Evolutionary conservation across 2,113 vertebrate species (phyloP).

Genomic region (Zonotrichia leucophrys): DNA sequence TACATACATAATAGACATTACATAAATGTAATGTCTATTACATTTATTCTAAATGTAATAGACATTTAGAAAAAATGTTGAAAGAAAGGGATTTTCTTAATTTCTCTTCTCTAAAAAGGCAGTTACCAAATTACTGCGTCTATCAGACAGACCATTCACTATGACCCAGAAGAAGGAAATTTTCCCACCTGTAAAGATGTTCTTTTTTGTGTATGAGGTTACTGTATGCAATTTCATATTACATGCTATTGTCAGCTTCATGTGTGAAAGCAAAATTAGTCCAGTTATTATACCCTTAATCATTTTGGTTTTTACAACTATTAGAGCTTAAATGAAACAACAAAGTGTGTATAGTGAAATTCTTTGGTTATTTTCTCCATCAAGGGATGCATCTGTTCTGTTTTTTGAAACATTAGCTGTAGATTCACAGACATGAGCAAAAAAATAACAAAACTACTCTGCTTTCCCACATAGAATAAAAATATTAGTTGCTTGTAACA

Average conservation of each 20-base stretch:
- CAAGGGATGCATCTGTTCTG: background rate
- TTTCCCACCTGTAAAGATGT: slow-evolving; percentile 6
- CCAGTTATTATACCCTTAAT: background rate
- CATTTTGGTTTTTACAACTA: background rate
- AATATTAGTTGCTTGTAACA: background rate
- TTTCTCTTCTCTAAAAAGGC: slow-evolving; percentile 3
- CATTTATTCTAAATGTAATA: no score
- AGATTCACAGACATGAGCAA: background rate
- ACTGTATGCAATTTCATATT: background rate
- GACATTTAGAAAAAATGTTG: slow-evolving; percentile 6
- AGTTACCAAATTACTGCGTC: slow-evolving; percentile 18
- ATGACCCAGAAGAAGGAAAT: background rate
- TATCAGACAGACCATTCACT: background rate
- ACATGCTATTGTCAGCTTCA: background rate
- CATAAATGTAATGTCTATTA: no score
- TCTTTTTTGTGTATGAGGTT: background rate
- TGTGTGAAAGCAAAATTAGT: background rate
- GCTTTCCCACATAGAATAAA: background rate
- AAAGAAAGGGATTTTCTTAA: slow-evolving; percentile 22
- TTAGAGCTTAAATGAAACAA: background rate
- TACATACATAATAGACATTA: no score
- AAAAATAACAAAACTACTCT: background rate
- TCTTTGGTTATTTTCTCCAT: background rate
- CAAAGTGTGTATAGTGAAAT: background rate
- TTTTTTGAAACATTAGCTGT: background rate